A percentile compares a stretch with the other conserved stretches of the same genome.
Conservation (phyloP, 2,113 vertebrate genomes). For the Piaya cayana region DNA sequence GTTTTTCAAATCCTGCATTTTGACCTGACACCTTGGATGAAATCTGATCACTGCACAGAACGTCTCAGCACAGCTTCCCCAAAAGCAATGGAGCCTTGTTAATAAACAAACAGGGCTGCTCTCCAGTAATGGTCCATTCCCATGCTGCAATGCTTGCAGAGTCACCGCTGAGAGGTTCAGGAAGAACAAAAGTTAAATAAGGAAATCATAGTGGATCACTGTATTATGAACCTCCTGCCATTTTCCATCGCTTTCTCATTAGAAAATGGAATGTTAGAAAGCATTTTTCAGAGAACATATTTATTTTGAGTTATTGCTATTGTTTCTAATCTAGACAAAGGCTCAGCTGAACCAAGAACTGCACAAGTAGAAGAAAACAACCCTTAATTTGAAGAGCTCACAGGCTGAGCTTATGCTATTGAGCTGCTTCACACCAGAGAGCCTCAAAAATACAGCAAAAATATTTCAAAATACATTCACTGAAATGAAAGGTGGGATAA, state of each 20-base stretch:
- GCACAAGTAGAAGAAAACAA: neutral
- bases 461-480: neutral
- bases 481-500: neutral
- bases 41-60: neutral
- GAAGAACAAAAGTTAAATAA: neutral
- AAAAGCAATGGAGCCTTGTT: neutral
- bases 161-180: neutral
- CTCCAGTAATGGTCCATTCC: neutral
- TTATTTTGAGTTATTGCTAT: neutral
- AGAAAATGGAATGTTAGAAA: constrained; percentile 6
- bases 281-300: neutral
- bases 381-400: neutral
- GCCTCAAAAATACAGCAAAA: neutral
- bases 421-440: neutral
- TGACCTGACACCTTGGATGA: neutral
- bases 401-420: neutral
- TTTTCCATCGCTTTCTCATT: constrained; percentile 1
- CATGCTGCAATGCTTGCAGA: neutral
- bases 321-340: neutral
- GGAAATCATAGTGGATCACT: neutral
- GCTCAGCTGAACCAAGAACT: neutral
- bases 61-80: neutral
- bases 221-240: neutral
- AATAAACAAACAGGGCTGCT: neutral
- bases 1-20: neutral